Base-by-base conservation (phyloP, 2,888 invertebrate species). In the Chrysomela aeneicollis region DNA sequence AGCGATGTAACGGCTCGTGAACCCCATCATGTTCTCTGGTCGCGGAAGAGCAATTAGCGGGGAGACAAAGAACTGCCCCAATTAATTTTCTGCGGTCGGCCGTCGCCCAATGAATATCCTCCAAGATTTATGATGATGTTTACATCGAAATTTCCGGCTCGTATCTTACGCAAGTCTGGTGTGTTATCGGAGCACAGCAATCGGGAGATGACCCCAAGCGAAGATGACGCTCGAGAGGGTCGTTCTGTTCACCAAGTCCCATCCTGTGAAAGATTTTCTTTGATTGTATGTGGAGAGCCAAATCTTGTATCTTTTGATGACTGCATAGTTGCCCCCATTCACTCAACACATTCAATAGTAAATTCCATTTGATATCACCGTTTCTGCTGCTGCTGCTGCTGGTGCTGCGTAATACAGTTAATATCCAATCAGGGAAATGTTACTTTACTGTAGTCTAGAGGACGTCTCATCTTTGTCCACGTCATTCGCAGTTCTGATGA, bases 81-180 rank as follows among this genome's bases (percentile, higher is more conserved):
- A 70, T 70, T 67, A 70, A 67, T 70, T 70, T 67, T 30, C 51
- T 49, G 57, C 51, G 59, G 63, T 63, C 49, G 66, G 58, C 66
- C 67, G 66, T 67, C 61, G 63, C 54, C 37, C 61, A 62, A 70
- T 70, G 70, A 67, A 70, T 70, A 70, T 67, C 62, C 65, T 59
- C 63, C 42, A 61, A 66, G 70, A 67, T 67, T 70, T 66, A 70
- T 61, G 61, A 63, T 50, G 63, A 59, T 61, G 65, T 61, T 61
- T 21, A 55, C 55, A 55, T 42, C 22, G 15, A 21, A 19, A 55
- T 15, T 22, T 55, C 55, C 42, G 42, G 15, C 12, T 9, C 42
- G 15, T 15, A 42, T 42, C 42, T 42, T 42, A 42, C n/a, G 42
- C 15, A 12, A 10, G 10, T 5, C 12, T 42, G 6, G 32, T 35